Percentiles rank a stretch among this genome's conserved stretches.
phyloP scores from a whole-genome alignment of 2,888 invertebrate genomes.

The Sinotaia quadrata region DNA sequence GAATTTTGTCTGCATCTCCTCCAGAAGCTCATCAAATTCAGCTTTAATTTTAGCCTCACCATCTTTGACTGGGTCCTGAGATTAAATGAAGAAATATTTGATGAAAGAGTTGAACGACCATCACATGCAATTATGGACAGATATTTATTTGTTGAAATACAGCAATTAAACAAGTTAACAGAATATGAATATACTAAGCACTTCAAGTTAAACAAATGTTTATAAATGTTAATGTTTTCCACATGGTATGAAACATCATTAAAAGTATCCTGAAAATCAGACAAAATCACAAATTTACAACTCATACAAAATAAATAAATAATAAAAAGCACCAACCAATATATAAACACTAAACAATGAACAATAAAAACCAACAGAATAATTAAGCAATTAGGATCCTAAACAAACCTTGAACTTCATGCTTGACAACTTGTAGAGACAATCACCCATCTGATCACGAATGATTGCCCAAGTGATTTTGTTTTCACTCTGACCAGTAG shows the following conservation, averaged over 20 bases:
- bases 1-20: constrained; percentile 97
- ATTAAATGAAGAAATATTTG: constrained; percentile 39
- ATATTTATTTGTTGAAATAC: too few species aligned
- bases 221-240: too few species aligned
- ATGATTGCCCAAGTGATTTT: constrained; percentile 99
- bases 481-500: constrained; percentile 98
- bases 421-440: constrained; percentile 95
- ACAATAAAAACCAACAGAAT: not conserved
- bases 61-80: constrained; percentile 96
- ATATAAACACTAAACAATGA: not conserved
- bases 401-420: constrained; percentile 97
- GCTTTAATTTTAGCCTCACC: constrained; percentile 97
- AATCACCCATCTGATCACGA: constrained; percentile 94
- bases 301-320: too few species aligned
- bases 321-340: too few species aligned
- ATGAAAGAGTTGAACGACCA: too few species aligned
- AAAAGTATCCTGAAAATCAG: too few species aligned
- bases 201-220: too few species aligned
- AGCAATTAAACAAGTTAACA: too few species aligned
- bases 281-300: too few species aligned
- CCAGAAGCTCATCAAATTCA: constrained; percentile 96
- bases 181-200: too few species aligned
- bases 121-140: too few species aligned
- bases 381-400: not conserved
- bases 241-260: too few species aligned